phyloP scores from a whole-genome alignment of 2,113 vertebrate species.

The Neomonachus schauinslandi region DNA sequence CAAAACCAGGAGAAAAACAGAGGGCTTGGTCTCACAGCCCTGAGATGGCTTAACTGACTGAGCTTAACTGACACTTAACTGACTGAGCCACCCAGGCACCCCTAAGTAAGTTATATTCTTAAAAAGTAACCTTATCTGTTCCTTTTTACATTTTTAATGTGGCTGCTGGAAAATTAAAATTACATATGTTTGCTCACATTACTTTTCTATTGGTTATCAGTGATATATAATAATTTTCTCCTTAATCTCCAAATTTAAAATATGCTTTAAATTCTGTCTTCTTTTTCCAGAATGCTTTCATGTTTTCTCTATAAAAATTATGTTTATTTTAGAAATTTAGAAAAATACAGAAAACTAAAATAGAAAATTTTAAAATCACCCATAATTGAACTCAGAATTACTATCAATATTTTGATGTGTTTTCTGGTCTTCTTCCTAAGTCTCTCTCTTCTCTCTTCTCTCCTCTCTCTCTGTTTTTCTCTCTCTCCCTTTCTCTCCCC shows the following conservation, averaged over 20 bases:
- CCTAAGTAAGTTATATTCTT: background rate
- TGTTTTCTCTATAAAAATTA: background rate
- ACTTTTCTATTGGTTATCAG: background rate
- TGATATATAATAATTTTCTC: background rate
- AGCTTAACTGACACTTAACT: too few relatives aligned
- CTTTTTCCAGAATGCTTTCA: background rate
- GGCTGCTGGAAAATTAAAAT: background rate
- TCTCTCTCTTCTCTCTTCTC: background rate
- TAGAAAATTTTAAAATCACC: background rate
- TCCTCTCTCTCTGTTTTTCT: background rate
- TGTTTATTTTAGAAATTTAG: background rate
- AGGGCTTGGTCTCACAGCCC: background rate
- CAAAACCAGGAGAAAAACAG: background rate
- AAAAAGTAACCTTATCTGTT: background rate
- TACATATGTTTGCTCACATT: background rate
- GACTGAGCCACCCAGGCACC: background rate
- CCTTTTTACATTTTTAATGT: background rate
- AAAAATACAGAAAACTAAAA: background rate
- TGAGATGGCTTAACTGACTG: background rate
- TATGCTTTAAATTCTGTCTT: background rate
- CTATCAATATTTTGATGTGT: background rate
- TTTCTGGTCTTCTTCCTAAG: background rate
- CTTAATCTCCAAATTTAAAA: background rate
- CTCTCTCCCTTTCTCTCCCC: background rate
- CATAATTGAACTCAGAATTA: background rate